Percentiles rank a stretch among this genome's conserved stretches.
phyloP scores from a whole-genome alignment of 2,888 invertebrate species.

The Oasisia sp. region DNA sequence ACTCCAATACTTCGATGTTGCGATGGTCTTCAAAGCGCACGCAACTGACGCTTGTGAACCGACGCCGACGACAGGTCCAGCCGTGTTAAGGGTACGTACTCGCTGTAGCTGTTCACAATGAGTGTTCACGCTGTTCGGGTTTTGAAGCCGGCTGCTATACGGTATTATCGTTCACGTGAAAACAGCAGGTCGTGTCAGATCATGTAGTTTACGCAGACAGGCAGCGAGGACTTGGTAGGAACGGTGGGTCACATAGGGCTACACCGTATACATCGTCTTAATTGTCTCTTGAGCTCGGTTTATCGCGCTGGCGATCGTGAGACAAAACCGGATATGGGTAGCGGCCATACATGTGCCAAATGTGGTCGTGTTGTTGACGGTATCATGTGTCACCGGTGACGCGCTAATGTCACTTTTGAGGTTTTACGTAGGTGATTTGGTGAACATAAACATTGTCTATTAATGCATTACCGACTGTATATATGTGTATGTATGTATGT shows the following conservation, averaged over 20 bases:
- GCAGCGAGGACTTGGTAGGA: not conserved
- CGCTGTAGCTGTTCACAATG: not conserved
- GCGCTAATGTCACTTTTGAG: not conserved
- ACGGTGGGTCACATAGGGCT: not conserved
- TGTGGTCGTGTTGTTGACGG: not conserved
- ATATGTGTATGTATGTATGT: too few species aligned
- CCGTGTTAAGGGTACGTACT: not conserved
- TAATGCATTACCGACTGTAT: not conserved
- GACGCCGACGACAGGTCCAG: not conserved
- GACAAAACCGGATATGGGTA: not conserved
- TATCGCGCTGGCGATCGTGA: not conserved
- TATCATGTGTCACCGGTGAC: not conserved
- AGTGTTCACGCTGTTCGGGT: not conserved
- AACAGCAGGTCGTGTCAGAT: not conserved
- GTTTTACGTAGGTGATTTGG: not conserved
- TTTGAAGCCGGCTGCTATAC: not conserved
- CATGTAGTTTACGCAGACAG: not conserved
- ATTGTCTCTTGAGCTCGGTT: not conserved
- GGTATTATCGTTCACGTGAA: not conserved
- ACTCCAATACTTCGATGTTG: not conserved
- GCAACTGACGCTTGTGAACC: not conserved
- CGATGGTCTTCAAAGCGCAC: not conserved
- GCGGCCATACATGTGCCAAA: not conserved
- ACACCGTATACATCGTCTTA: not conserved
- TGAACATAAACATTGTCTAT: too few species aligned